Base-by-base conservation (phyloP, 2,888 invertebrate species). In the Mesorhabditis spiculigera region DNA sequence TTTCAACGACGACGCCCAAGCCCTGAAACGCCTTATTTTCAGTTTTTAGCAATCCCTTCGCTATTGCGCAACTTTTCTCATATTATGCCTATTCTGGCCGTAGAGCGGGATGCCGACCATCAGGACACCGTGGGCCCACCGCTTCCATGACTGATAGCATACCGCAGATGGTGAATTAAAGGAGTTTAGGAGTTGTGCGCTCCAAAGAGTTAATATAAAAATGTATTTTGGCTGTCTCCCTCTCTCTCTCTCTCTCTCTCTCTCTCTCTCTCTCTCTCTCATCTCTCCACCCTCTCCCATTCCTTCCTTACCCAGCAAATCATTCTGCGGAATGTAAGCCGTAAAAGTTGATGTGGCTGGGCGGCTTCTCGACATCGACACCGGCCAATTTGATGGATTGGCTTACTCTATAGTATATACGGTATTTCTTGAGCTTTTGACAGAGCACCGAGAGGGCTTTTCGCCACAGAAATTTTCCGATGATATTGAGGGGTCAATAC, bases 121-220 rank as follows among this genome's bases (percentile, higher is more conserved):
- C 43, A 81, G 82, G n/a, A 85, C 82, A 63, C 82, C 85, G 67
- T 83, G 77, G 13, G 78, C 75, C n/a, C 4, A 85, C 66, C 0
- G 84, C 82, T 73, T 85, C 84, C 83, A 83, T 82, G 4, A 85
- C 67, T 62, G 81, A 81, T 43, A 75, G 70, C 79, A 81, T 82
- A 65, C 85, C 85, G 41, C 85, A 85, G 71, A 85, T 83, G 0
- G 84, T 85, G 4, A 85, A 73, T 5, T n/a, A n/a, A n/a, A 85
- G 70, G 5, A 85, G 72, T 45, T 75, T 71, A 81, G 5, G 77
- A 68, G 43, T 77, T 77, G 66, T 81, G 78, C n/a, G n/a, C n/a
- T n/a, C n/a, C n/a, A n/a, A n/a, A n/a, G n/a, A n/a, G n/a, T n/a
- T n/a, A n/a, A n/a, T n/a, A n/a, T n/a, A n/a, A n/a, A n/a, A n/a